A percentile compares a stretch with the other conserved stretches of the same genome.
Evolutionary conservation across 2,888 invertebrate species (phyloP).

Genomic region (Andrena fulva): DNA sequence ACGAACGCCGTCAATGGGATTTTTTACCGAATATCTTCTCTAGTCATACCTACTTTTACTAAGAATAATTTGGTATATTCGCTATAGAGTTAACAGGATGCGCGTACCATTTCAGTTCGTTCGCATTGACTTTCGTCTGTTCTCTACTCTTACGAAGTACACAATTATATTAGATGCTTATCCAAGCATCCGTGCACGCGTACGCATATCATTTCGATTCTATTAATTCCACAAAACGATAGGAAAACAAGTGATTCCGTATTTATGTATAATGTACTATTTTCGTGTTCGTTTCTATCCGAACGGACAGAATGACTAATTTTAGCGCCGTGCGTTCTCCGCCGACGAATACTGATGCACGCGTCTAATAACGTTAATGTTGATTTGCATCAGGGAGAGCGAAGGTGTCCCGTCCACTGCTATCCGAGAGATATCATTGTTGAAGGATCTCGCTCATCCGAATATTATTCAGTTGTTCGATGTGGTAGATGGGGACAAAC

Average conservation of each 20-base stretch:
- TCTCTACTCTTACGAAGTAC: slow-evolving; percentile 10
- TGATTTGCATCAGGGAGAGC: slow-evolving; percentile 89
- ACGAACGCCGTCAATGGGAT: slow-evolving; percentile 33
- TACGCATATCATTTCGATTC: too few species aligned
- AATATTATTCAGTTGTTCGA: slow-evolving; percentile 96
- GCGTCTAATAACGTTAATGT: slow-evolving; percentile 42
- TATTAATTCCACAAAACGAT: too few species aligned
- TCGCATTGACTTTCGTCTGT: background rate
- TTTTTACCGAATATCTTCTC: slow-evolving; percentile 24
- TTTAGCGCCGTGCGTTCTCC: background rate
- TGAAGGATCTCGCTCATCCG: slow-evolving; percentile 95
- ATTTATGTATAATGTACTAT: background rate
- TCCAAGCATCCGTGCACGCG: too few species aligned
- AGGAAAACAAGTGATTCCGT: background rate
- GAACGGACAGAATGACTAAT: background rate
- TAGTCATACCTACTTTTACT: slow-evolving; percentile 24
- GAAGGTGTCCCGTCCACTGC: slow-evolving; percentile 99
- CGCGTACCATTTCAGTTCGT: slow-evolving; percentile 17
- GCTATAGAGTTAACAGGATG: background rate
- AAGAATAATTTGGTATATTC: slow-evolving; percentile 11
- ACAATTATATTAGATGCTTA: background rate
- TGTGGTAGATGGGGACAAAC: slow-evolving; percentile 93
- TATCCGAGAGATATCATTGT: slow-evolving; percentile 96
- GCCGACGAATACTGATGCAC: background rate
- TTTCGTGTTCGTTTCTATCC: background rate